A percentile compares a stretch with the other conserved stretches of the same genome.
These are phyloP conservation scores for Ophthalmolycus amberensis DNA, from an alignment of 2,113 vertebrate genomes.

Conservation along the genomic window DNA sequence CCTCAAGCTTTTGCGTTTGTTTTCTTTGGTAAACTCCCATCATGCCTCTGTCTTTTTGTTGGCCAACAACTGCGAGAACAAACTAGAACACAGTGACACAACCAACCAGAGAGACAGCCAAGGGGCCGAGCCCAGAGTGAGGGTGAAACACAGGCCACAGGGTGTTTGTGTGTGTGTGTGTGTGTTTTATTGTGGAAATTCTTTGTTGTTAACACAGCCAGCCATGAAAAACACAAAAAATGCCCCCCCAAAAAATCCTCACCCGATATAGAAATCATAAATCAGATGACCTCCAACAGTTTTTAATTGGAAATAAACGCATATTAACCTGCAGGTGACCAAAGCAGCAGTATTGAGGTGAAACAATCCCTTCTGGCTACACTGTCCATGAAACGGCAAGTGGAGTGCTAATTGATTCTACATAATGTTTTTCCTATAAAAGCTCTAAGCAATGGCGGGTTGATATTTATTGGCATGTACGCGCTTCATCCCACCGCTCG, in stretches of 20 bases:
- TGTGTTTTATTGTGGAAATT: background rate
- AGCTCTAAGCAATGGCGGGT: background rate
- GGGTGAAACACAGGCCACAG: constrained; percentile 14
- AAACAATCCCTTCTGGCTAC: background rate
- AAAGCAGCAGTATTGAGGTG: background rate
- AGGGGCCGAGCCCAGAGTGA: constrained; percentile 4
- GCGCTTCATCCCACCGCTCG: background rate
- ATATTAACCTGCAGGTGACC: background rate
- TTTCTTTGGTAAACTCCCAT: constrained; percentile 30
- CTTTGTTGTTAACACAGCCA: background rate
- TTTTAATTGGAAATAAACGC: background rate
- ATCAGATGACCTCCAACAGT: background rate
- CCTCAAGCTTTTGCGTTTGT: constrained; percentile 12
- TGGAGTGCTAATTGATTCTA: background rate
- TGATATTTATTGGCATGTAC: background rate
- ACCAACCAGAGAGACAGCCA: constrained; percentile 15
- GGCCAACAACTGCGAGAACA: constrained; percentile 26
- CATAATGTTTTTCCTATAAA: background rate
- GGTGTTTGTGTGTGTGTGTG: background rate
- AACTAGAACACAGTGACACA: constrained; percentile 43
- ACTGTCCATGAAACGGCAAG: background rate
- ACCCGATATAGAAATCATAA: background rate
- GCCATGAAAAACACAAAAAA: background rate
- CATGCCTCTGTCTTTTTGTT: constrained; percentile 34
- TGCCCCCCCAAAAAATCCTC: background rate